Base-by-base conservation (phyloP, 2,888 invertebrate genomes). In the Doris montereyensis region DNA sequence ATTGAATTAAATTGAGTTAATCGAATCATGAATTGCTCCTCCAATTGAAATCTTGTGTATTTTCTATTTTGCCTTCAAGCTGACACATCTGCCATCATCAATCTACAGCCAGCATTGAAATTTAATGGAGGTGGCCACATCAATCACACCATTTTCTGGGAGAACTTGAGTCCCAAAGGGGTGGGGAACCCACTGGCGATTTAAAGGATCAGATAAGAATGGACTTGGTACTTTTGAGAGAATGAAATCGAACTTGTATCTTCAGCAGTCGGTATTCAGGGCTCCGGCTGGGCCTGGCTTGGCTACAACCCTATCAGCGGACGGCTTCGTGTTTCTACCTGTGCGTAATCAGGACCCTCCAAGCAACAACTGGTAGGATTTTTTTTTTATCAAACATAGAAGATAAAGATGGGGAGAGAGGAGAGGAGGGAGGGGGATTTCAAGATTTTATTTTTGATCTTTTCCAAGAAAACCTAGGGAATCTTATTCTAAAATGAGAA, bases 91-190 rank as follows among this genome's bases (percentile, higher is more conserved):
- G 94, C 95, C 58, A 94, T 96, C 57, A 96, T 99, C 89, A 93
- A 94, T 52, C 92, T 99, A 81, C 88, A 88, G 72, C 95, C 96
- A n/a, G 97, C 96, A 1, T 92, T 99, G 76, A 96, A 94, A 89
- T 99, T 99, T 92, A 99, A 99, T 92, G 99, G 99, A n/a, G 99
- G 99, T 86, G 99, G 99, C 75, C 99, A 99, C 92, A 94, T 99
- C 84, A 99, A 99, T 93, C 99, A 99, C 92, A 94, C 96, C 17
- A 99, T 99, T 88, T 99, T 99, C 93, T 99, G 99, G 99, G 94
- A 96, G 88, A 97, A 97, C 91, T 94, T 99, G 78, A 95, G 96
- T 1, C 96, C 97, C n/a, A 93, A 94, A 83, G 94, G 95, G 67
- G 94, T 95, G 26, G 93, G 92, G n/a, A 92, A 84, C 93, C 93